Percentiles rank a stretch among this genome's conserved stretches.
Conservation (phyloP, 30 jellyfish, hydroid and myxozoan genomes). For the Sanderia malayensis region DNA sequence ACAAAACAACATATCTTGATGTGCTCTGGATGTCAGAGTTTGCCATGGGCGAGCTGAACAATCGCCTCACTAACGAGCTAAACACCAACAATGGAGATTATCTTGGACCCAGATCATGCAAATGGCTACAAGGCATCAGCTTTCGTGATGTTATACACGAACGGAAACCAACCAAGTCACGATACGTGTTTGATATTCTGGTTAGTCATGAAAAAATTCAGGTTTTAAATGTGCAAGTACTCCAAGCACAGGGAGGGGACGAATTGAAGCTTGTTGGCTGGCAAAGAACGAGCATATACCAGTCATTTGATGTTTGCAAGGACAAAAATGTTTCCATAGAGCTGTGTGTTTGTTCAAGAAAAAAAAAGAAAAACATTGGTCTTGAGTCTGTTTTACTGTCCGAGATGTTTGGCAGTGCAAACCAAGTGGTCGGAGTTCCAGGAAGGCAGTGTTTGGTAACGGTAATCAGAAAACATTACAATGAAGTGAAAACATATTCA, state of each 20-base stretch:
- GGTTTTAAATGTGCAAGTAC: slow-evolving; percentile 66
- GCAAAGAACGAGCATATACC: slow-evolving; percentile 78
- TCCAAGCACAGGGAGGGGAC: neutral
- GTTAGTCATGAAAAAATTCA: slow-evolving; percentile 21
- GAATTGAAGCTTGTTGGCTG: slow-evolving; percentile 43
- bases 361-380: neutral
- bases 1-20: neutral
- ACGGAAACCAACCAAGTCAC: neutral
- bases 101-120: slow-evolving; percentile 18
- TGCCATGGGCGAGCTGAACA: slow-evolving; percentile 69
- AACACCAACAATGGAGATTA: neutral
- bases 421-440: neutral
- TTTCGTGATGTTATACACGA: slow-evolving; percentile 35
- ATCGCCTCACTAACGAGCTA: slow-evolving; percentile 19
- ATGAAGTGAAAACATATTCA: slow-evolving; percentile 37
- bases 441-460: slow-evolving; percentile 32
- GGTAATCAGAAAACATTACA: slow-evolving; percentile 37
- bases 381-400: neutral
- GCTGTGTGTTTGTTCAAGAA: slow-evolving; percentile 59
- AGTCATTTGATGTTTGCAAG: slow-evolving; percentile 47
- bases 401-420: slow-evolving; percentile 45
- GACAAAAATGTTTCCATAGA: slow-evolving; percentile 61
- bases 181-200: slow-evolving; percentile 59
- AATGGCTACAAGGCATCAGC: slow-evolving; percentile 48
- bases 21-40: slow-evolving; percentile 84